A percentile compares a stretch with the other conserved stretches of the same genome.
These are phyloP conservation scores for Boloria selene DNA, from an alignment of 2,888 invertebrate species.

Conservation along the genomic window DNA sequence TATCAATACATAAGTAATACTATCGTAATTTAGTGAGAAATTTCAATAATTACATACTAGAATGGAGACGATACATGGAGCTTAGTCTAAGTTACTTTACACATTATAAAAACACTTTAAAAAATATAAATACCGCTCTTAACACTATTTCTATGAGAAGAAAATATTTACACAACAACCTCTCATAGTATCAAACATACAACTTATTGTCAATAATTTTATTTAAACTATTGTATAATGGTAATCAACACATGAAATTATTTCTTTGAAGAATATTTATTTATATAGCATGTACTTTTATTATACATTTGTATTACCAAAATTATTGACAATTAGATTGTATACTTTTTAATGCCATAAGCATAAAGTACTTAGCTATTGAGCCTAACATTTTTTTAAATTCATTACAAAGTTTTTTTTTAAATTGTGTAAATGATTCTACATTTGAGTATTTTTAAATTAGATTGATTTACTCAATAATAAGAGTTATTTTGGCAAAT, in stretches of 20 bases:
- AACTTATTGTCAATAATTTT: conserved; percentile 9
- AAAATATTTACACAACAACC: conserved; percentile 69
- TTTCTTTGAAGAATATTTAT: no score
- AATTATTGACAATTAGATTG: conserved; percentile 10
- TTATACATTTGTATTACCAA: conserved; percentile 6
- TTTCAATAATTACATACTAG: conserved; percentile 28
- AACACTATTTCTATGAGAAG: conserved; percentile 57
- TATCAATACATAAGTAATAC: conserved; percentile 13
- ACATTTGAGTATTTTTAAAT: conserved; percentile 2
- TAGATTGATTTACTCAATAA: conserved; percentile 1
- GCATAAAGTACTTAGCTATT: conserved; percentile 26
- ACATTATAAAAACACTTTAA: conserved; percentile 60
- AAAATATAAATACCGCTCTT: conserved; percentile 67
- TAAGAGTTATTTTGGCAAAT: conserved; percentile 14
- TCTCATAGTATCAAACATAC: conserved; percentile 18
- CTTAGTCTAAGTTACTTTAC: conserved; percentile 49
- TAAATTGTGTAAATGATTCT: conserved; percentile 13
- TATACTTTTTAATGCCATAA: conserved; percentile 15
- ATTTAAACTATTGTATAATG: neutral
- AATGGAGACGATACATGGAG: conserved; percentile 43
- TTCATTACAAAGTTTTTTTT: conserved; percentile 12
- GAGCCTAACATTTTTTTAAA: conserved; percentile 17
- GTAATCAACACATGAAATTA: no score
- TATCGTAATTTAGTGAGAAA: conserved; percentile 19
- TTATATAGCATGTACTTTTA: neutral